Evolutionary conservation across 1,140 invertebrate genomes (phyloP), one percentile per base, ranked within the genome.

Genomic region (Cyclargus thomasi): DNA sequence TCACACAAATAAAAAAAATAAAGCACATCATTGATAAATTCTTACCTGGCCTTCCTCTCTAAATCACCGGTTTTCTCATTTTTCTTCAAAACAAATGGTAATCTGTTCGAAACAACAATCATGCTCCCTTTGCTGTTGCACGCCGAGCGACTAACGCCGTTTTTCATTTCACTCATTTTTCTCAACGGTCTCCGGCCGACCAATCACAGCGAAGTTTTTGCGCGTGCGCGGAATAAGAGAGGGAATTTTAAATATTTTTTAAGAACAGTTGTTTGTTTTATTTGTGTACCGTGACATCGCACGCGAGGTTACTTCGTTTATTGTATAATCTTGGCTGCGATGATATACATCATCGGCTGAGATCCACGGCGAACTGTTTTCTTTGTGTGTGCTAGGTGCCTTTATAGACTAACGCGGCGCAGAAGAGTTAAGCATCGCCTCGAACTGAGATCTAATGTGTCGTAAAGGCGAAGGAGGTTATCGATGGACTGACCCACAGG

Each of bases 21-120:
- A 59, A 47, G 39, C 55, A 59, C 55, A 20, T 29, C 18, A 53
- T 7, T 65, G 23, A 29, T n/a, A 65, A 65, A 23, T 6, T 53
- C 68, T 74, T 89, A 97, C 96, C 96, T 97, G 75, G 95, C 94
- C 82, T 95, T 96, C 67, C 96, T 93, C 71, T 94, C 93, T 76
- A 96, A 92, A 71, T 93, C 92, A 57, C 94, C 94, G 64, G 94
- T 94, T 72, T 91, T 90, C 55, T 94, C 91, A 90, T 96, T 94
- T 78, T 94, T 93, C 79, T 94, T 94, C 36, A 97, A 90, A 71
- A 97, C 95, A 89, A 97, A 97, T 7, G 97, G 97, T 78, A 97
- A 91, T 75, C 97, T 92, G 92, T 97, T 97, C 72, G 96, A 97
- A 63, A 97, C 96, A 68, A 97, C 96, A 78, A 97, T 97, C 92